These are phyloP conservation scores for Acromyrmex echinatior DNA, from an alignment of 1,140 invertebrate genomes.

Conservation along the genomic window DNA sequence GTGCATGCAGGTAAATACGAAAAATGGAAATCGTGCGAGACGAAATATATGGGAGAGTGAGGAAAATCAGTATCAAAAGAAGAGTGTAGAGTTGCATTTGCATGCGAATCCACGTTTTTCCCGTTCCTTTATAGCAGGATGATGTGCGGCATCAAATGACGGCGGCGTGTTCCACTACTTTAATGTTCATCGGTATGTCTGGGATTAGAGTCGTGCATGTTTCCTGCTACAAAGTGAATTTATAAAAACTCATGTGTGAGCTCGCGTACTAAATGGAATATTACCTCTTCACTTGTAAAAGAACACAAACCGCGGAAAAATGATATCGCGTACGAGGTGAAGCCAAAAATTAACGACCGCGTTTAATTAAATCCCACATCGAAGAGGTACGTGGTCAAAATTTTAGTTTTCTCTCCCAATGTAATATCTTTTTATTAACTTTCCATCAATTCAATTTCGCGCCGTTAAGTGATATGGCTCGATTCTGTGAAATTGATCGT, in stretches of 20 bases:
- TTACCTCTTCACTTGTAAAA: constrained; percentile 20
- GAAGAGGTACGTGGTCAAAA: constrained; percentile 19
- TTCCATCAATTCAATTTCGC: constrained; percentile 12
- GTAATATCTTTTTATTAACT: constrained; percentile 1
- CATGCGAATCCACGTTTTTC: constrained; percentile 34
- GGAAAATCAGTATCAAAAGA: constrained; percentile 70
- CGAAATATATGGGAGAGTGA: neutral
- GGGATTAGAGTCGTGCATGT: constrained; percentile 42
- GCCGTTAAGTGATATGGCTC: neutral
- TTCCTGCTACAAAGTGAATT: constrained; percentile 48
- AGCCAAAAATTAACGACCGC: constrained; percentile 73
- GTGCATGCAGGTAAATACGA: constrained; percentile 49
- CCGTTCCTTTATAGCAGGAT: neutral
- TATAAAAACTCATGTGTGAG: constrained; percentile 31
- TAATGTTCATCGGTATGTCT: constrained; percentile 61
- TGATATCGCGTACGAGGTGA: constrained; percentile 69
- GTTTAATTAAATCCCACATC: constrained; percentile 47
- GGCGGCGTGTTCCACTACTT: constrained; percentile 53
- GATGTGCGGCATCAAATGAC: constrained; percentile 64
- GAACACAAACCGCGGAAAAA: constrained; percentile 46
- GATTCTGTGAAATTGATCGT: neutral
- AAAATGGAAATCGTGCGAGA: constrained; percentile 47
- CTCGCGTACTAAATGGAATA: constrained; percentile 48
- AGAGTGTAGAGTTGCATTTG: constrained; percentile 74
- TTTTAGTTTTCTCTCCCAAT: constrained; percentile 7